These are phyloP conservation scores for Torymus tubicola DNA, from an alignment of 2,888 invertebrate genomes.

Conservation along the genomic window DNA sequence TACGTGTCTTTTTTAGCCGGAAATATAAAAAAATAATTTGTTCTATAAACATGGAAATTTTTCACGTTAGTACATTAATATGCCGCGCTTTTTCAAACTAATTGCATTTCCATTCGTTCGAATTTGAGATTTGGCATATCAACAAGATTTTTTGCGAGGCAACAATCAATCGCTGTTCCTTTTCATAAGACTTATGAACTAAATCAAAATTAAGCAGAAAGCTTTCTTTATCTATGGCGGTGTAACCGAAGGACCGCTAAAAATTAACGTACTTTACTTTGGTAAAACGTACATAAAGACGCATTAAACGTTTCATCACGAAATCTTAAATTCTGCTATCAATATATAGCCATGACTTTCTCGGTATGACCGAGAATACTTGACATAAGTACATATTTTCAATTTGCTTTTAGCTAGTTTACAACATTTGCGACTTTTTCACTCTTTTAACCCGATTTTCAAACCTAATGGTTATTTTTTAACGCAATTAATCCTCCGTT, in stretches of 20 bases:
- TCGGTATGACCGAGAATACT: conserved; percentile 52
- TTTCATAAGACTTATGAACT: conserved; percentile 39
- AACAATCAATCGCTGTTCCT: conserved; percentile 54
- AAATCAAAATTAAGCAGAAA: conserved; percentile 52
- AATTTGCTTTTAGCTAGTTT: conserved; percentile 55
- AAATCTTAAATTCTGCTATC: conserved; percentile 51
- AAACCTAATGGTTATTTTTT: conserved; percentile 24
- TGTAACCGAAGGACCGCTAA: conserved; percentile 46
- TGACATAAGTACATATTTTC: conserved; percentile 57
- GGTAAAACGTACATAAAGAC: conserved; percentile 58
- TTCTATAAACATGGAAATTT: conserved; percentile 44
- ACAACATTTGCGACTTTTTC: conserved; percentile 51
- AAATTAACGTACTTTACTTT: conserved; percentile 57
- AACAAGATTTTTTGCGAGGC: conserved; percentile 56
- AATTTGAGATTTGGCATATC: conserved; percentile 23
- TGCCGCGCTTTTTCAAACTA: conserved; percentile 28
- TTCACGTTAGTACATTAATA: conserved; percentile 3
- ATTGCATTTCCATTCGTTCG: conserved; percentile 4
- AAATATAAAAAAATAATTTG: conserved; percentile 42
- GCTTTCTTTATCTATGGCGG: conserved; percentile 46
- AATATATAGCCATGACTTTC: conserved; percentile 57
- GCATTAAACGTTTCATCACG: conserved; percentile 56
- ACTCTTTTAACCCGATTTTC: conserved; percentile 44
- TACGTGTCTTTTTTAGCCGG: conserved; percentile 8
- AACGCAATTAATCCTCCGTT: conserved; percentile 7